Evolutionary conservation across 2,113 vertebrate species (phyloP).

Genomic region (Crotalus viridis): DNA sequence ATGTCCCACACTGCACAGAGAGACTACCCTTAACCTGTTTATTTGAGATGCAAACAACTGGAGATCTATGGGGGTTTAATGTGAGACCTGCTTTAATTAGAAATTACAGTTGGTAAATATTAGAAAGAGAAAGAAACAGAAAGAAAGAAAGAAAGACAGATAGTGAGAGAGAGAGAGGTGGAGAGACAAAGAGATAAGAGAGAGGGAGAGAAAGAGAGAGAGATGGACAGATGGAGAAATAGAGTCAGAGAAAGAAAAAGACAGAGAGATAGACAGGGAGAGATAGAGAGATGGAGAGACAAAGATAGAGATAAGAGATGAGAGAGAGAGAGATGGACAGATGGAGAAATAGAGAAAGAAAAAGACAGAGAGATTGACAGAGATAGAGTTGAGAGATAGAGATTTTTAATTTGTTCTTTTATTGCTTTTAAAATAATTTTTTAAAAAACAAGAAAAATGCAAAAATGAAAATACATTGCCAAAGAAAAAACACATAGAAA

Average conservation of each 20-base stretch:
- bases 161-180: too few species aligned
- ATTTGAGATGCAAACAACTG: not conserved
- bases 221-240: too few species aligned
- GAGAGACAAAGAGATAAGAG: too few species aligned
- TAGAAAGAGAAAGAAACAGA: not conserved
- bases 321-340: too few species aligned
- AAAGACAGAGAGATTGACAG: too few species aligned
- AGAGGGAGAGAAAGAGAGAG: too few species aligned
- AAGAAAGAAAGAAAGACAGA: too few species aligned
- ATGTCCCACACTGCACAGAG: not conserved
- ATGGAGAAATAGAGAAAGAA: too few species aligned
- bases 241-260: too few species aligned
- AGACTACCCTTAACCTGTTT: not conserved
- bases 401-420: not conserved
- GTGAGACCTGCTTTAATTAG: not conserved
- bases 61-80: not conserved
- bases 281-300: too few species aligned
- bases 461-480: not conserved
- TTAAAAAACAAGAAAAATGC: not conserved
- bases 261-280: too few species aligned
- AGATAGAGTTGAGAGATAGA: not conserved
- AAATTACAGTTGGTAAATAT: not conserved
- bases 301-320: too few species aligned
- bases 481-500: not conserved
- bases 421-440: not conserved